These are phyloP conservation scores for Deilephila porcellus DNA, from an alignment of 2,888 invertebrate genomes.

Conservation along the genomic window DNA sequence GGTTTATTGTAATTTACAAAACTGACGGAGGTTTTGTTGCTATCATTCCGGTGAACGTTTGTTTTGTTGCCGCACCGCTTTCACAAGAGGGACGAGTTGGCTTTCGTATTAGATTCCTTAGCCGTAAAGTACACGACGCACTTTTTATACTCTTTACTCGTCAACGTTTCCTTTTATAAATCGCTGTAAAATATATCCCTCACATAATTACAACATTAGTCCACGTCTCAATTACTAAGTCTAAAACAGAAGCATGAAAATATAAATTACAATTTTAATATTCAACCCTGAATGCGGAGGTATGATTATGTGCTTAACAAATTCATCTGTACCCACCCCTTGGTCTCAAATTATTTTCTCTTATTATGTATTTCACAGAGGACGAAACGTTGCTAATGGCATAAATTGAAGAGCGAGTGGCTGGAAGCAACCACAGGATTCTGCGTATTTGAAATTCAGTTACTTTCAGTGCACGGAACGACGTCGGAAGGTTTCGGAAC, in stretches of 20 bases:
- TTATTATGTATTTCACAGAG: constrained; percentile 63
- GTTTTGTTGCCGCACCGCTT: constrained; percentile 63
- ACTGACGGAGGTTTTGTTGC: constrained; percentile 76
- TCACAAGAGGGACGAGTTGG: constrained; percentile 46
- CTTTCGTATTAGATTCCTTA: constrained; percentile 51
- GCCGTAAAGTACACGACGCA: constrained; percentile 36
- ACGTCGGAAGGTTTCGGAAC: constrained; percentile 57
- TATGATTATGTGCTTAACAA: constrained; percentile 54
- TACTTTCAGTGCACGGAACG: constrained; percentile 61
- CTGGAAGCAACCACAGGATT: constrained; percentile 73
- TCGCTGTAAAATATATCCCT: constrained; percentile 23
- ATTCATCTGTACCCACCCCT: constrained; percentile 55
- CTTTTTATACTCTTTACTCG: not conserved
- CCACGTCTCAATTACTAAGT: constrained; percentile 42
- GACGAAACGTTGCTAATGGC: constrained; percentile 74
- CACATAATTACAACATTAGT: constrained; percentile 37
- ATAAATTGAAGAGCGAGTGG: constrained; percentile 75
- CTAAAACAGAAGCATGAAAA: constrained; percentile 38
- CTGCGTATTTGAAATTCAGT: constrained; percentile 80
- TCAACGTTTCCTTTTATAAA: not conserved
- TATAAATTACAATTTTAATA: constrained; percentile 40
- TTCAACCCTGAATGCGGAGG: constrained; percentile 29
- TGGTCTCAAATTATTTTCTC: constrained; percentile 60
- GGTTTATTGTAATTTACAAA: constrained; percentile 83
- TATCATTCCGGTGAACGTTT: constrained; percentile 70